Evolutionary conservation across 2,888 invertebrate genomes (phyloP), one percentile per base, ranked within the genome.

Genomic region (Ormyrus labotus): DNA sequence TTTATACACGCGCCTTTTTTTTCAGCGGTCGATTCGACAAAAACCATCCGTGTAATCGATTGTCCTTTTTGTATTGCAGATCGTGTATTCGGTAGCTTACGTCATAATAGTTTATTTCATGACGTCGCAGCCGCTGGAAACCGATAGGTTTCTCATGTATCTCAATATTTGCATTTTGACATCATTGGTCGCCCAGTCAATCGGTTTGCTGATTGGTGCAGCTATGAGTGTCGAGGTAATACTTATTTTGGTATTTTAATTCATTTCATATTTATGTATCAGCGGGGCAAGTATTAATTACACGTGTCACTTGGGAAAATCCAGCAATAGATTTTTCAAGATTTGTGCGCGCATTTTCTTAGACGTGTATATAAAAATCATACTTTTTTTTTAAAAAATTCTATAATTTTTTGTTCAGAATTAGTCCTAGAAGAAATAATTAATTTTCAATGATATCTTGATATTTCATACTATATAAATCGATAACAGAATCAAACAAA

Each of bases 111-210:
- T 98, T 10, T 99, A 98, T 92, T 97, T 97, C 92, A 95, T 98
- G 94, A 98, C 98, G 48, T 96, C 96, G 8, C 98, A 99, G 91
- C 98, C 98, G n/a, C 94, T 96, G 92, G 97, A 98, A 88, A 92
- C 94, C 74, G 93, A 95, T 81, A 94, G 98, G 73, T 96, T 96
- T 88, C 92, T 95, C 58, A 96, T 96, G 95, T 95, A 96, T 86
- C 92, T 96, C 7, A 93, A 94, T 57, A 93, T 95, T 85, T 93
- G 94, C 67, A 95, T 97, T 81, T 93, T 97, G 71, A 97, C 97
- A 50, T 96, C 98, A 5, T 92, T 98, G 75, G 98, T 98, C 63
- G 96, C 98, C 3, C 98, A 98, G 91, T 97, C 97, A 63, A 92
- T 98, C 67, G 98, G 98, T 2, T 93, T 98, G 48, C 93, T 98